Percentiles rank a stretch among this genome's conserved stretches.
Evolutionary conservation across 2,113 vertebrate species (phyloP).

Genomic region (Oxyura jamaicensis): DNA sequence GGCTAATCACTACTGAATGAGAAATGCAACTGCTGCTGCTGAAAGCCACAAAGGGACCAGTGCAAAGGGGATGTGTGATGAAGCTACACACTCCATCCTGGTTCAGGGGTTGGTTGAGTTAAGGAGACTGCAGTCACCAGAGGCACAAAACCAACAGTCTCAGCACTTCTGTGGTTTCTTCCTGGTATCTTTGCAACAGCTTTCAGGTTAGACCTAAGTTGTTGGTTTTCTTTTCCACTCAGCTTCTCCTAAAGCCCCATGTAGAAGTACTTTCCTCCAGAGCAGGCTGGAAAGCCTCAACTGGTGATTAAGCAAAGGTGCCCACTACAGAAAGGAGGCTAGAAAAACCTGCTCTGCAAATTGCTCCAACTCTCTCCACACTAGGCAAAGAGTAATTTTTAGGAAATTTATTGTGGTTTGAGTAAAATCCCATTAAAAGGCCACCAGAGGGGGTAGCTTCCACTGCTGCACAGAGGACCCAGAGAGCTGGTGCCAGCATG

Average conservation of each 20-base stretch:
- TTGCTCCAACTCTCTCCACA: background rate
- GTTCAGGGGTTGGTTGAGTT: background rate
- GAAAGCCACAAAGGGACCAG: background rate
- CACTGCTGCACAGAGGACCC: background rate
- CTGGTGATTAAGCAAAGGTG: background rate
- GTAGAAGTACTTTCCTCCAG: background rate
- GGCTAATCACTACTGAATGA: background rate
- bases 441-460: constrained; percentile 52
- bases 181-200: background rate
- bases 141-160: background rate
- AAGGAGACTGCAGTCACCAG: background rate
- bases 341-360: background rate
- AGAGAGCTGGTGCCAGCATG: background rate
- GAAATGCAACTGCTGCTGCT: background rate
- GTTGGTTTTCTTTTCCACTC: rapidly evolving
- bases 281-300: background rate
- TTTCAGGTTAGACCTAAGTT: background rate
- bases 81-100: background rate
- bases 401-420: background rate
- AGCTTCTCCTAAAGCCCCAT: background rate
- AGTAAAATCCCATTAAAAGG: background rate
- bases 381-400: background rate
- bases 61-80: background rate
- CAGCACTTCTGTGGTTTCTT: background rate
- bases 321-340: background rate